phyloP scores from a whole-genome alignment of 2,888 invertebrate genomes.

The Merodon equestris region DNA sequence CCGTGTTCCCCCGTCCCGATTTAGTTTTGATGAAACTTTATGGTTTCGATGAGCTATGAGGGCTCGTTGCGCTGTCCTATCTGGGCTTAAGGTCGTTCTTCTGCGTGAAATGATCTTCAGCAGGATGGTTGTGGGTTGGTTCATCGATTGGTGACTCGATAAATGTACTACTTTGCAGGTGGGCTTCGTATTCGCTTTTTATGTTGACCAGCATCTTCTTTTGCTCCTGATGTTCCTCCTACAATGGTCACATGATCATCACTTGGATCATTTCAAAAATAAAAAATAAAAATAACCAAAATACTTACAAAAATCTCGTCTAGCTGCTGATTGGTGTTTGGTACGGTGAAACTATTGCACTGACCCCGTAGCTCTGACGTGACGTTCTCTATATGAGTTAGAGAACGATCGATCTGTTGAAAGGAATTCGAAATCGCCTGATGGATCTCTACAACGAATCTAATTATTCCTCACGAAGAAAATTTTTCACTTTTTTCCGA shows the following conservation, averaged over 20 bases:
- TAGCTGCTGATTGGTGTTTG: conserved; percentile 74
- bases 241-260: not conserved
- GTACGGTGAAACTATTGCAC: conserved; percentile 73
- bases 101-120: conserved; percentile 42
- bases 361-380: conserved; percentile 76
- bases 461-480: not conserved
- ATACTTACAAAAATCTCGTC: conserved; percentile 76
- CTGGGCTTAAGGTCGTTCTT: conserved; percentile 61
- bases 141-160: conserved; percentile 49
- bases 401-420: conserved; percentile 74
- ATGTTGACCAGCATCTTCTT: conserved; percentile 76
- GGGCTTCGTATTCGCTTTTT: conserved; percentile 76
- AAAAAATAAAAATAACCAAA: too few species aligned
- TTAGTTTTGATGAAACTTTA: conserved; percentile 15
- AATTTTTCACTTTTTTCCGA: conserved; percentile 35
- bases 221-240: conserved; percentile 78
- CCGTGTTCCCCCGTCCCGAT: too few species aligned
- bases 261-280: too few species aligned
- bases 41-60: conserved; percentile 31
- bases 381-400: conserved; percentile 74
- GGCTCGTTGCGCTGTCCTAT: conserved; percentile 43
- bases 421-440: conserved; percentile 75
- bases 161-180: conserved; percentile 71
- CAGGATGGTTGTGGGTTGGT: conserved; percentile 33
- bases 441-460: conserved; percentile 72